phyloP scores from a whole-genome alignment of 2,888 invertebrate species.

The Mycalesis mineus region DNA sequence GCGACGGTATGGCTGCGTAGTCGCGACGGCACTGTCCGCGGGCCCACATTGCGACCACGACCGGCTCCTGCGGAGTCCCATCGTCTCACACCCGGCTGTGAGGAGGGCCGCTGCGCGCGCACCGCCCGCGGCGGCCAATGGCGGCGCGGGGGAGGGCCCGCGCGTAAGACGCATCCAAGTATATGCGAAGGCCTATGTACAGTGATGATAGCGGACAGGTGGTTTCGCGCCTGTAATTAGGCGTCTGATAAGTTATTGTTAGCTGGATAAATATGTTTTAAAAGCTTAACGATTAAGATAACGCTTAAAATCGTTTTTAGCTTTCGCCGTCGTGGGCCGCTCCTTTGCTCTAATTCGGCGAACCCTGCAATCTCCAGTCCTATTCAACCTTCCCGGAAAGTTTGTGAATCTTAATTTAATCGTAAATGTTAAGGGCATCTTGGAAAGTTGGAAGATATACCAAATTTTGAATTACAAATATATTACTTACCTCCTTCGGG shows the following conservation, averaged over 20 bases:
- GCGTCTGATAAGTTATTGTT: constrained; percentile 73
- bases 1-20: constrained; percentile 52
- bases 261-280: constrained; percentile 68
- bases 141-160: constrained; percentile 66
- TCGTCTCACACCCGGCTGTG: constrained; percentile 57
- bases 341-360: constrained; percentile 12
- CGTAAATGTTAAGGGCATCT: background rate
- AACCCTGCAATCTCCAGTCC: background rate
- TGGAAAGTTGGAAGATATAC: background rate
- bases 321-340: constrained; percentile 39
- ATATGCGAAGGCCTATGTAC: constrained; percentile 79
- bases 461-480: background rate
- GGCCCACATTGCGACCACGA: constrained; percentile 61
- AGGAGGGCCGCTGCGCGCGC: constrained; percentile 76
- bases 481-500: too few species aligned
- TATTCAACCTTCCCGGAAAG: constrained; percentile 1
- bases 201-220: constrained; percentile 76
- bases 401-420: constrained; percentile 11
- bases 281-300: constrained; percentile 67
- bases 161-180: constrained; percentile 77
- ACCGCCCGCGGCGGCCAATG: constrained; percentile 59
- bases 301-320: constrained; percentile 50
- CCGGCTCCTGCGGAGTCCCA: constrained; percentile 64
- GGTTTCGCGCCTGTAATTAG: constrained; percentile 77
- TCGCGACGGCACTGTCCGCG: constrained; percentile 64